Evolutionary conservation across 2,113 vertebrate species (phyloP).

Genomic region (Oreochromis spilurus): DNA sequence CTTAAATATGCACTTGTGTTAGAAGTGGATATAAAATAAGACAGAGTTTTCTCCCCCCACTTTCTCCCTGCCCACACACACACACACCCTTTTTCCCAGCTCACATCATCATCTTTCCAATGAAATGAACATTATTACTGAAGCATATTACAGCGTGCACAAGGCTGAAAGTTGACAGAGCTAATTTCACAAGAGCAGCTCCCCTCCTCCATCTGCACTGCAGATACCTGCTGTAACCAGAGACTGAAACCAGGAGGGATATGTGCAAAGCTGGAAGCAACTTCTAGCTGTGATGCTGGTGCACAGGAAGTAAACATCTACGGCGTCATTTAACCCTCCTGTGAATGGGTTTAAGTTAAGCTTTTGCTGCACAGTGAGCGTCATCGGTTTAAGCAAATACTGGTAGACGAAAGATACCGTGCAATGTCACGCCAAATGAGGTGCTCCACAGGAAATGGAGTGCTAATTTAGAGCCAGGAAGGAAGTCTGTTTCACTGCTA

Average conservation of each 20-base stretch:
- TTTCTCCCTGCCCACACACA: neutral
- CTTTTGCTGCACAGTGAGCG: neutral
- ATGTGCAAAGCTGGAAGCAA: slow-evolving; percentile 1
- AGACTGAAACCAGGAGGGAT: slow-evolving; percentile 17
- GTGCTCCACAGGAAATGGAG: neutral
- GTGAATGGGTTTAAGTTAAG: neutral
- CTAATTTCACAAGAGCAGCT: slow-evolving; percentile 4
- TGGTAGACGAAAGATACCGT: neutral
- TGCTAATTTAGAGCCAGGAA: neutral
- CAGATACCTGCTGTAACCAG: slow-evolving; percentile 59
- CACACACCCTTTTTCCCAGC: neutral
- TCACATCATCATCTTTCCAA: neutral
- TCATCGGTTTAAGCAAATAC: neutral
- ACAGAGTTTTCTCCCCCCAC: neutral
- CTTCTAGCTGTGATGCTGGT: neutral
- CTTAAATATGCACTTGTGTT: neutral
- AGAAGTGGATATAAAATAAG: slow-evolving; percentile 1
- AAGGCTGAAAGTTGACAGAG: neutral
- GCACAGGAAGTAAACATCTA: slow-evolving; percentile 2
- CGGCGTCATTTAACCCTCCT: neutral
- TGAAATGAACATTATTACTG: neutral
- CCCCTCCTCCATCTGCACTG: slow-evolving; percentile 57
- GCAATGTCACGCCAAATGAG: neutral
- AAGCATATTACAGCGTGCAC: neutral
- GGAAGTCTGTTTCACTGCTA: neutral